Evolutionary conservation across 2,797 vertebrate genomes (phyloP), one percentile per base, ranked within the genome.

Genomic region (Sebastes alutus): DNA sequence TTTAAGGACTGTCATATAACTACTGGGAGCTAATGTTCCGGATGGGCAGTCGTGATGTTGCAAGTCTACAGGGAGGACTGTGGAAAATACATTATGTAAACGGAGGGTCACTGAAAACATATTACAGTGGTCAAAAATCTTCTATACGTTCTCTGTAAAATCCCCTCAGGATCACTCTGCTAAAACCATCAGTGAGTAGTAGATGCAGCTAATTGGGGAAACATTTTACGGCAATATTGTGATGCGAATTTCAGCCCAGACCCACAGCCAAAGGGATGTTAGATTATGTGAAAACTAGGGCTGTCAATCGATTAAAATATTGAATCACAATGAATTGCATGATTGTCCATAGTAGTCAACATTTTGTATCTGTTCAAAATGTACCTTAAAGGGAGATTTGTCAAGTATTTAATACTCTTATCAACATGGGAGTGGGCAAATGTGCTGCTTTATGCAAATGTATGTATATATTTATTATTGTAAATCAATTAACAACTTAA

Each of bases 21-120:
- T 46, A 12, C 49, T 30, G 32, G 66, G 69, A 42, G 49, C n/a
- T 29, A 33, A 35, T 33, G 6, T 49, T 66, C 54, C 59, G 5
- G 42, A 81, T 82, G 67, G 76, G 33, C 22, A 78, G 77, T 76
- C 1, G 5, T 38, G 56, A 81, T 69, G 52, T 27, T 71, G 20
- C 12, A 72, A 49, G 23, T 82, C 90, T 77, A 18, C 66, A 29
- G 83, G 78, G 84, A 89, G 46, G 62, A 63, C 27, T 6, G 38
- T 77, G 74, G 84, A 82, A 87, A 87, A 85, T 49, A 71, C 58
- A 77, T 88, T 68, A 82, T 29, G 22, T 49, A 58, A 29, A 33
- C 14, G 10, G 33, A 52, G 35, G 68, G 68, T 67, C 73, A 55
- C 10, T 75, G 63, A 84, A 87, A 75, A 75, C 20, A 63, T 75